Base-by-base conservation (phyloP, 2,113 vertebrate genomes). In the Neotoma lepida region DNA sequence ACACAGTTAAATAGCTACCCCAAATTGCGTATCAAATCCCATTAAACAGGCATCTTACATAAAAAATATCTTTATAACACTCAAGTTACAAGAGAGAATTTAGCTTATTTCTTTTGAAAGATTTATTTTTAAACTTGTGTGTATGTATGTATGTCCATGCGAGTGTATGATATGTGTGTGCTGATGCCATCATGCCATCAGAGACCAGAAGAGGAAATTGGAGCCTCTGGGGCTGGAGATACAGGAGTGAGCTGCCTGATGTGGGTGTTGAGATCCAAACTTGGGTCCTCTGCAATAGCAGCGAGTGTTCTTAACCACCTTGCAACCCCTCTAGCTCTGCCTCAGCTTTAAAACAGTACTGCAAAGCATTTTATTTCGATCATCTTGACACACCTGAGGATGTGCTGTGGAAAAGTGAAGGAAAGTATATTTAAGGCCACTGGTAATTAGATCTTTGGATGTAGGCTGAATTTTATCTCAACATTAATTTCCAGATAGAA, bases 401-500 rank as follows among this genome's bases (percentile, higher is more conserved):
- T n/a, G 54, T 82, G 13, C 35, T 90, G 24, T 90, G 94, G 33
- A 77, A 88, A 88, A 92, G 82, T 68, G 24, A 64, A 91, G 18
- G 61, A 91, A 77, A 87, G 81, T 13, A 4, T 63, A 93, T 78
- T 91, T 74, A 58, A 81, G 90, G 12, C 10, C 68, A 78, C 33
- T 71, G 33, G 54, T 86, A 86, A 93, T 92, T 76, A 92, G 39
- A 86, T 15, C 15, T 89, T 63, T 58, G 49, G 33, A 68, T 97
- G 33, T 14, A 82, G 64, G 82, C 28, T 81, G 20, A 94, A 90
- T 26, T 26, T 8, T 61, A 91, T 93, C 88, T 90, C 44, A 18
- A 84, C 26, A 88, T 88, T 91, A 78, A 93, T 82, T 80, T 95
- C 71, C 61, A 86, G 91, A 85, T 20, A 80, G 41, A 82, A 91